A percentile compares a stretch with the other conserved stretches of the same genome.
Conservation (phyloP, 2,797 vertebrate species). For the Lophura swinhoii region DNA sequence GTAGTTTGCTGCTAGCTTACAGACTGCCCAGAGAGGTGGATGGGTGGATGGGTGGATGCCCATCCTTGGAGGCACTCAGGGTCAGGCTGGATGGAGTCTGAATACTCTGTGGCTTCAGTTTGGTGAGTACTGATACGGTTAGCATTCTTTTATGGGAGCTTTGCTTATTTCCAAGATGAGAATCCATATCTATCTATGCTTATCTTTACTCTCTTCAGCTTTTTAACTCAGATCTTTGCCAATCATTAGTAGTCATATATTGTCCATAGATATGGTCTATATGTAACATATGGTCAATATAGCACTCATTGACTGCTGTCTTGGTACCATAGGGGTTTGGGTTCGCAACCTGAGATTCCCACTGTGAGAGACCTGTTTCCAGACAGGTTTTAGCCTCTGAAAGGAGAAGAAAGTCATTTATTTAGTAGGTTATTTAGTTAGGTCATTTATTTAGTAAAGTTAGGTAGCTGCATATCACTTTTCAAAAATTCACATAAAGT, state of each 20-base stretch:
- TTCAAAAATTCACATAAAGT: background rate
- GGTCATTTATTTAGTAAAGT: background rate
- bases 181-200: background rate
- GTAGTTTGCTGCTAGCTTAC: background rate
- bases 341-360: background rate
- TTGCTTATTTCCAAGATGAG: background rate
- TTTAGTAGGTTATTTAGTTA: background rate
- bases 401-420: background rate
- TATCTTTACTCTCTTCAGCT: background rate
- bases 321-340: background rate
- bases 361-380: background rate
- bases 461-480: background rate
- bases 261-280: no score
- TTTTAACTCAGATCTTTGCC: background rate
- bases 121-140: background rate
- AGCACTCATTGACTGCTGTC: background rate
- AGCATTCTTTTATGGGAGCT: background rate
- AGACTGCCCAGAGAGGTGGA: no score
- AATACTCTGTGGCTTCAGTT: background rate
- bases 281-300: background rate
- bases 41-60: no score
- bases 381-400: background rate
- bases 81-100: no score
- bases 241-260: background rate
- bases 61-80: no score